phyloP scores from a whole-genome alignment of 2,113 vertebrate species.

The Osmerus eperlanus region DNA sequence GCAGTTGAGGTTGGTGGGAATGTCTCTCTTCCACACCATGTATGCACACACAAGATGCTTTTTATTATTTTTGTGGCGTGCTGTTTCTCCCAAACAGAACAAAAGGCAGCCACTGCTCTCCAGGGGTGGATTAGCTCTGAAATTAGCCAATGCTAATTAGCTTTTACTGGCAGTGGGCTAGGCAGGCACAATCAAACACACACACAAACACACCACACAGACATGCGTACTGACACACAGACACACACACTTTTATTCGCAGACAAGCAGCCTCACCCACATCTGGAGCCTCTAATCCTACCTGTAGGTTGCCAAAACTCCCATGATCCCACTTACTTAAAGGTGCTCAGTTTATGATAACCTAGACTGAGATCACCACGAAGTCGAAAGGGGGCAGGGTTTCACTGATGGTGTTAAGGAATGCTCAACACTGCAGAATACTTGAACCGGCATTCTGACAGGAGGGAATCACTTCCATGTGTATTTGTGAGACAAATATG shows the following conservation, averaged over 20 bases:
- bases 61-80: constrained; percentile 58
- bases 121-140: constrained; percentile 61
- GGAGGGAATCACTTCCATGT: no score
- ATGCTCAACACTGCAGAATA: no score
- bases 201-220: constrained; percentile 24
- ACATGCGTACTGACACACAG: constrained; percentile 31
- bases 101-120: constrained; percentile 50
- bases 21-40: constrained; percentile 9
- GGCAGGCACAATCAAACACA: constrained; percentile 10
- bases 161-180: constrained; percentile 56
- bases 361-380: no score
- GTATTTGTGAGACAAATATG: neutral
- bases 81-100: constrained; percentile 64
- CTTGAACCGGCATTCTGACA: no score
- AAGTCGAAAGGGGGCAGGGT: no score
- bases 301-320: constrained; percentile 6
- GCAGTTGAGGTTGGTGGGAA: neutral
- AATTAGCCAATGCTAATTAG: constrained; percentile 65
- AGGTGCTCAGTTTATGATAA: constrained; percentile 7
- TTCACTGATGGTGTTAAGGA: no score
- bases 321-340: constrained; percentile 18
- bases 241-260: neutral
- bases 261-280: neutral
- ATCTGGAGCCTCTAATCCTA: constrained; percentile 5
- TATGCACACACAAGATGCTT: constrained; percentile 41